Base-by-base conservation (phyloP, 2,113 vertebrate genomes). In the Brachionichthys hirsutus region DNA sequence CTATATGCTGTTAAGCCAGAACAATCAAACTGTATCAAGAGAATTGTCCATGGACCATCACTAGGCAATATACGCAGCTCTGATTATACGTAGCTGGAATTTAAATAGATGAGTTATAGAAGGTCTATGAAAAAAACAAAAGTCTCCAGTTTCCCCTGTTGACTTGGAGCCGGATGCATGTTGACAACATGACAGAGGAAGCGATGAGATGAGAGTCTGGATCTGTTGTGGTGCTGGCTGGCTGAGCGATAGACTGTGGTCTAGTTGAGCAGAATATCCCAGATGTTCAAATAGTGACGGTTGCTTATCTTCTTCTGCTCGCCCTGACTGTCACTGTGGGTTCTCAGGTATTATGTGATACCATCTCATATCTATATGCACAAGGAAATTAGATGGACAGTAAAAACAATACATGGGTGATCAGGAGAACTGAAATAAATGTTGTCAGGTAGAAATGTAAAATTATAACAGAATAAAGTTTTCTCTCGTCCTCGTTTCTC, bases 101-200 rank as follows among this genome's bases (percentile, higher is more conserved):
- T 30, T 6, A 30, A 30, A 30, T 30, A 30, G 24, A 30, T n/a
- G n/a, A 30, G 24, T 30, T n/a, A n/a, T 30, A 30, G 4, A 30
- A n/a, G n/a, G 24, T 8, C 4, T 4, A 30, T 3, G 8, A 30
- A 30, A 6, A 3, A 38, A 12, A 38, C 9, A 38, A 38, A 38
- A 38, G 1, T 16, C 14, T 15, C 11, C 40, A 15, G 40, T 12
- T 16, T 18, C 12, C 35, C 15, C 17, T 14, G 54, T 15, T 49
- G 49, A 16, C 54, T 48, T 20, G 18, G 18, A 59, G 13, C 36
- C 14, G 19, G 54, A 63, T 19, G 12, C 44, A 44, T 43, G 36
- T 20, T 35, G 22, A 62, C 24, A 12, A 38, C 63, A 41, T 59
- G 16, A 30, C 18, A 30, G 24, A 30, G 24, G 24, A 30, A 30